Evolutionary conservation across 2,797 vertebrate genomes (phyloP).

Genomic region (Syngnathus rostellatus): DNA sequence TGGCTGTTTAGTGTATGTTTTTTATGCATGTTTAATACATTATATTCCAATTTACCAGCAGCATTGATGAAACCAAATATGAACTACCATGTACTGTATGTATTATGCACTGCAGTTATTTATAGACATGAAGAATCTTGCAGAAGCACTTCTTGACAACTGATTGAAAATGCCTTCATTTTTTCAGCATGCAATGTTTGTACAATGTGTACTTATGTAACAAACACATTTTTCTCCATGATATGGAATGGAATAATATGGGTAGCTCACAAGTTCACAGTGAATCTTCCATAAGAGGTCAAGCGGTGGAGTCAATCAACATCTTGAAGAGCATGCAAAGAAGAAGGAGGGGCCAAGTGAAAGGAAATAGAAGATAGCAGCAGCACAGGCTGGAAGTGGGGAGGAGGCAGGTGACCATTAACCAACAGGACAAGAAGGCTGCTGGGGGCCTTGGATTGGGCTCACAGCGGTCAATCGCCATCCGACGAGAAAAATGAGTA

Average conservation of each 20-base stretch:
- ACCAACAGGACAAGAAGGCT: constrained; percentile 48
- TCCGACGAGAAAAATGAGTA: constrained; percentile 29
- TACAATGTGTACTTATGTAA: too few species aligned
- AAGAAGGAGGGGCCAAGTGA: constrained; percentile 26
- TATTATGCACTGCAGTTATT: neutral
- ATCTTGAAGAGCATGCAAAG: constrained; percentile 14
- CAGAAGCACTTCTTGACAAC: neutral
- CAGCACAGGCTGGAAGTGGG: constrained; percentile 12
- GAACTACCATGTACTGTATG: neutral
- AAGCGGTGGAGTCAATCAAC: too few species aligned
- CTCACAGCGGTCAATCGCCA: constrained; percentile 41
- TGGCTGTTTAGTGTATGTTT: neutral
- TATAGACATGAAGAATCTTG: neutral
- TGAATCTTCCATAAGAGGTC: neutral
- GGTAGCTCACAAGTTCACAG: constrained; percentile 11
- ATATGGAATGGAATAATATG: neutral
- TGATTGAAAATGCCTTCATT: neutral
- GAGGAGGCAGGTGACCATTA: constrained; percentile 43
- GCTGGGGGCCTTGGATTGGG: constrained; percentile 50
- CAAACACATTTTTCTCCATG: too few species aligned
- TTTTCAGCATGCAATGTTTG: neutral
- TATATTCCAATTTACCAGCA: neutral
- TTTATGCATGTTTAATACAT: neutral
- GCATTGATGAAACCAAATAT: neutral
- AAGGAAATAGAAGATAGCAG: constrained; percentile 9